These are phyloP conservation scores for Panagrolaimus sp. DNA, from an alignment of 1,140 invertebrate species.

Conservation along the genomic window DNA sequence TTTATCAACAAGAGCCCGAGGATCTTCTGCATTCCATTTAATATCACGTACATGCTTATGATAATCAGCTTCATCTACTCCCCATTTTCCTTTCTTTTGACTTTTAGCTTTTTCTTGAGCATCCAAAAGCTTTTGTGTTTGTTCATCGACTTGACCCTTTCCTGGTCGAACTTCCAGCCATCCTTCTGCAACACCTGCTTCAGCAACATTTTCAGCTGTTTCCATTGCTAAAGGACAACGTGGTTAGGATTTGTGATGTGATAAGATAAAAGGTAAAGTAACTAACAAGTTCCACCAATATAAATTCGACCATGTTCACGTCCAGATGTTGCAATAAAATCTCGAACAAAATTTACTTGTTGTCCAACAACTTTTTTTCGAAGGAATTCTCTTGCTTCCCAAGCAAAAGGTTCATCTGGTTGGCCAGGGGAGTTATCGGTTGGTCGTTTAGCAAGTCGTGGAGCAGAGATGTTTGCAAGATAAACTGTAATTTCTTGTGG, in stretches of 20 bases:
- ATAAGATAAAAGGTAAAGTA: no score
- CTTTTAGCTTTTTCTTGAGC: slow-evolving; percentile 83
- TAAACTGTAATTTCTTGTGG: slow-evolving; percentile 83
- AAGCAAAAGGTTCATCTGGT: slow-evolving; percentile 71
- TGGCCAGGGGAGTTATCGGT: slow-evolving; percentile 64
- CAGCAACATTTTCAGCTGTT: slow-evolving; percentile 75
- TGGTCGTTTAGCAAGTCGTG: slow-evolving; percentile 74
- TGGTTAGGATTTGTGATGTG: slow-evolving; percentile 1
- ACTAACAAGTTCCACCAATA: slow-evolving; percentile 60
- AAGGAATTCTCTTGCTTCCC: slow-evolving; percentile 88
- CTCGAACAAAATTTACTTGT: slow-evolving; percentile 70
- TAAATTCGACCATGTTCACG: slow-evolving; percentile 82
- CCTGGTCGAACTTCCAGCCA: slow-evolving; percentile 75
- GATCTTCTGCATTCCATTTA: slow-evolving; percentile 78
- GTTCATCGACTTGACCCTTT: slow-evolving; percentile 66
- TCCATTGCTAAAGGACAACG: slow-evolving; percentile 39
- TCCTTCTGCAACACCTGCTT: slow-evolving; percentile 78
- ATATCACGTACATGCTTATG: slow-evolving; percentile 74
- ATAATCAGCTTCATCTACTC: slow-evolving; percentile 50
- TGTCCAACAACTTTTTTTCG: slow-evolving; percentile 83
- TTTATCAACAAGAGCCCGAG: slow-evolving; percentile 74
- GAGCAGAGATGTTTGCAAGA: slow-evolving; percentile 81
- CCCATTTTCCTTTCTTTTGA: slow-evolving; percentile 79
- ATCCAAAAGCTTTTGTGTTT: slow-evolving; percentile 66
- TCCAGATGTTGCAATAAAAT: slow-evolving; percentile 65